Evolutionary conservation across 2,797 vertebrate genomes (phyloP), one percentile per base, ranked within the genome.

Genomic region (Tragopan temminckii): DNA sequence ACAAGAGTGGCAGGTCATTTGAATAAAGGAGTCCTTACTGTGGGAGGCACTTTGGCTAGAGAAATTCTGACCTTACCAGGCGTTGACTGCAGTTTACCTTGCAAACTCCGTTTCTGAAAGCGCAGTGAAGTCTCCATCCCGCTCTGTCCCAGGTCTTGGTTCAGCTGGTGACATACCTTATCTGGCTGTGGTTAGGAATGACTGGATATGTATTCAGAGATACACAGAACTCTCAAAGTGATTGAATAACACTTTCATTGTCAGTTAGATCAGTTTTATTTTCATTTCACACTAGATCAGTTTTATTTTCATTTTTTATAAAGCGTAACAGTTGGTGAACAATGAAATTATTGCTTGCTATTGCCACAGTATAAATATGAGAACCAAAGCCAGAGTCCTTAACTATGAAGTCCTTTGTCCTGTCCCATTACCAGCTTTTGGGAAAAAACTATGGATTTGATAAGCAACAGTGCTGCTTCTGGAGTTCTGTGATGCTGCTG

Each of bases 371-470:
- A 61, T 46, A 48, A 78, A 61, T 59, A 31, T 24, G 12, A 76
- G 70, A 79, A 61, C 31, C 70, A 72, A 45, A 55, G 53, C 21
- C n/a, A 55, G 40, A 46, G 42, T 57, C 50, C 11, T 64, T 62
- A 24, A 5, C 21, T 24, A 36, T 42, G 62, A 88, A 76, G 31
- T 81, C 40, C 71, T 86, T 87, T 90, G 72, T 61, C 83, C 38
- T 87, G 36, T 48, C 74, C 74, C n/a, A 43, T 89, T 52, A 81
- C 24, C 69, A 31, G 24, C 31, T 55, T 86, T 68, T 53, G 46
- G 81, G 64, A 82, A 67, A 93, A 88, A 80, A n/a, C n/a, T 58
- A 9, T 43, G 83, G 91, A 53, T 95, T 59, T 95, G 83, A 94
- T 66, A 80, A 96, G 94, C 40, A 86, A 20, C 36, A 14, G 59